Evolutionary conservation across 2,797 vertebrate genomes (phyloP).

Genomic region (Esox lucius): DNA sequence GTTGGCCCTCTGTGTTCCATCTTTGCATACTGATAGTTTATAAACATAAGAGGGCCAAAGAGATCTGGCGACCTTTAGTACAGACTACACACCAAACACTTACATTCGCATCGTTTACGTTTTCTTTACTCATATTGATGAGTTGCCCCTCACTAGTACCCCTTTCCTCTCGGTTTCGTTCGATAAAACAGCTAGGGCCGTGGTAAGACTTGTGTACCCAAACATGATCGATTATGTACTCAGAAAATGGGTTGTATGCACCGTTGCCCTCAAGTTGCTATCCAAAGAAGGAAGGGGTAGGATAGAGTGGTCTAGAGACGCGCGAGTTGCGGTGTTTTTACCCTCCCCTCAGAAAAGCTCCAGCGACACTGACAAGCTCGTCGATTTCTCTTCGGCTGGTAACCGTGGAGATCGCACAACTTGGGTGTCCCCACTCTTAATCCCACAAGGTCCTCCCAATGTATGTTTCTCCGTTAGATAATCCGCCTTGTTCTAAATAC

Average conservation of each 20-base stretch:
- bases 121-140: constrained; percentile 38
- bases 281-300: constrained; percentile 54
- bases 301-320: constrained; percentile 37
- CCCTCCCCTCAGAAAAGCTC: constrained; percentile 50
- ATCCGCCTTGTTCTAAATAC: constrained; percentile 69
- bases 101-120: constrained; percentile 46
- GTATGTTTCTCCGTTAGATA: constrained; percentile 58
- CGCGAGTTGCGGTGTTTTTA: constrained; percentile 21
- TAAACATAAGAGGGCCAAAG: constrained; percentile 33
- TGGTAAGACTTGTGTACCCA: constrained; percentile 27
- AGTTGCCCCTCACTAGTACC: constrained; percentile 28
- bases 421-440: constrained; percentile 76
- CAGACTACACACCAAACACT: constrained; percentile 41
- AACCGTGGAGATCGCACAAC: constrained; percentile 69
- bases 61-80: constrained; percentile 42
- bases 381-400: constrained; percentile 57
- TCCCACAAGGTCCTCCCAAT: constrained; percentile 55
- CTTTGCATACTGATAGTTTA: constrained; percentile 43
- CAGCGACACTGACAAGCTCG: constrained; percentile 50
- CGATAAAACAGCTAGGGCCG: constrained; percentile 15
- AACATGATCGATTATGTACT: constrained; percentile 56
- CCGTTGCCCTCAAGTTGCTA: constrained; percentile 65
- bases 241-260: constrained; percentile 63
- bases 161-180: constrained; percentile 28
- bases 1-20: not conserved